Conservation (phyloP, 2,113 vertebrate species). For the Pelecanus crispus region DNA sequence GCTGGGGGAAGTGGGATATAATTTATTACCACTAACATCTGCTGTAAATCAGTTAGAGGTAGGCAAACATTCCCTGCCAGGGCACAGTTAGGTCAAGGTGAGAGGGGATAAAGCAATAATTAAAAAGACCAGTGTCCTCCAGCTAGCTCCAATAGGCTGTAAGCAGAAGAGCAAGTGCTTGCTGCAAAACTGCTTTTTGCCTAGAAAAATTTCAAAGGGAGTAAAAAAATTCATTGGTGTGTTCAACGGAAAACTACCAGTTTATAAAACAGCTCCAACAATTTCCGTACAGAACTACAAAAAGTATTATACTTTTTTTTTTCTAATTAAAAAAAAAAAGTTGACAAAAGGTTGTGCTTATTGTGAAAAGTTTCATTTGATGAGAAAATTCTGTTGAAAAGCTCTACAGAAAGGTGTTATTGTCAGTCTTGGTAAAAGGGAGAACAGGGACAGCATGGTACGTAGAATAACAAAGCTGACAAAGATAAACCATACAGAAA, state of each 20-base stretch:
- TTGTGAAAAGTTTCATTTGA: neutral
- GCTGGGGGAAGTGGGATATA: slow-evolving; percentile 33
- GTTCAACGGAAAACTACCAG: neutral
- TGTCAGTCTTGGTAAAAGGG: neutral
- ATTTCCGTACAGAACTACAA: neutral
- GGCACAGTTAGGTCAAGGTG: slow-evolving; percentile 56
- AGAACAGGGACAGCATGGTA: neutral
- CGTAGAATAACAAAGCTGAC: neutral
- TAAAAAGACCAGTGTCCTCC: neutral
- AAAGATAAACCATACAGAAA: neutral
- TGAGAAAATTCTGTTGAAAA: neutral
- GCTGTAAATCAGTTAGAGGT: slow-evolving; percentile 58
- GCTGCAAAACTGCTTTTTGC: neutral
- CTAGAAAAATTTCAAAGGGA: neutral
- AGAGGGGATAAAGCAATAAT: slow-evolving; percentile 52
- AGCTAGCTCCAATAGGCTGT: neutral
- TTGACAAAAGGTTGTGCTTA: neutral
- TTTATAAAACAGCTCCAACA: neutral
- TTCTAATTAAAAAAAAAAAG: neutral
- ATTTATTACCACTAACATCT: slow-evolving; percentile 61
- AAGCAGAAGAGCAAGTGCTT: neutral
- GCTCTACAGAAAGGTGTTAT: neutral
- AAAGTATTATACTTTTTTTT: neutral
- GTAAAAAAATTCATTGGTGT: fast-evolving
- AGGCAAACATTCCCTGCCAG: slow-evolving; percentile 53